Percentiles rank a stretch among this genome's conserved stretches.
Evolutionary conservation across 1,140 invertebrate species (phyloP).

Genomic region (Mylabris phalerata): DNA sequence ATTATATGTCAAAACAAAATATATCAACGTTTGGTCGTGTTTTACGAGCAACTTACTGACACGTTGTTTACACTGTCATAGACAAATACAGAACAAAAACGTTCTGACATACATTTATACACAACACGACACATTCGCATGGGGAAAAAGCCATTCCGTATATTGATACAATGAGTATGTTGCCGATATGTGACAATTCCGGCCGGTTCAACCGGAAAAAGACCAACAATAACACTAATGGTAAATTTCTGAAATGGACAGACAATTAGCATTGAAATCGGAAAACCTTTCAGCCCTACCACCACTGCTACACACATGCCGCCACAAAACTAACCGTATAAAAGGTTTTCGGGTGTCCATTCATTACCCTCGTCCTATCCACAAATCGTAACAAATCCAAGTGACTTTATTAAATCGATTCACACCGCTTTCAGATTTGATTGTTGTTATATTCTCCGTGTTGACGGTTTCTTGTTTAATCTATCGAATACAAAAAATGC

Average conservation of each 20-base stretch:
- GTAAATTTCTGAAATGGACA: constrained; percentile 8
- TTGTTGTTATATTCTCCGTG: too few species aligned
- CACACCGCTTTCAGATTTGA: too few species aligned
- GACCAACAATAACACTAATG: constrained; percentile 9
- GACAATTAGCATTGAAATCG: constrained; percentile 13
- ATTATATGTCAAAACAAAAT: constrained; percentile 26
- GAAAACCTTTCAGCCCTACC: constrained; percentile 1
- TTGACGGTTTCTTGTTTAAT: too few species aligned
- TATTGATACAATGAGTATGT: constrained; percentile 2
- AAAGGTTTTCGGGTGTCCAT: too few species aligned
- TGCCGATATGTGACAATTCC: constrained; percentile 8
- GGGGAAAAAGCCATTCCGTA: constrained; percentile 8
- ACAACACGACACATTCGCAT: background rate
- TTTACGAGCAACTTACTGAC: constrained; percentile 24
- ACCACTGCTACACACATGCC: too few species aligned
- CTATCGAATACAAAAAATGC: too few species aligned
- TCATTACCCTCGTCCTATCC: too few species aligned
- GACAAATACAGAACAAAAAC: constrained; percentile 17
- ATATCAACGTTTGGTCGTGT: constrained; percentile 22
- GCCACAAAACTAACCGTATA: too few species aligned
- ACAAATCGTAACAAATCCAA: too few species aligned
- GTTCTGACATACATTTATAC: constrained; percentile 4
- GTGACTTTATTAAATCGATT: too few species aligned
- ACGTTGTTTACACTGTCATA: constrained; percentile 24
- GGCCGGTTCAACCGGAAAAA: constrained; percentile 2